Conservation (phyloP, 2,797 vertebrate genomes). For the Sciaenops ocellatus region DNA sequence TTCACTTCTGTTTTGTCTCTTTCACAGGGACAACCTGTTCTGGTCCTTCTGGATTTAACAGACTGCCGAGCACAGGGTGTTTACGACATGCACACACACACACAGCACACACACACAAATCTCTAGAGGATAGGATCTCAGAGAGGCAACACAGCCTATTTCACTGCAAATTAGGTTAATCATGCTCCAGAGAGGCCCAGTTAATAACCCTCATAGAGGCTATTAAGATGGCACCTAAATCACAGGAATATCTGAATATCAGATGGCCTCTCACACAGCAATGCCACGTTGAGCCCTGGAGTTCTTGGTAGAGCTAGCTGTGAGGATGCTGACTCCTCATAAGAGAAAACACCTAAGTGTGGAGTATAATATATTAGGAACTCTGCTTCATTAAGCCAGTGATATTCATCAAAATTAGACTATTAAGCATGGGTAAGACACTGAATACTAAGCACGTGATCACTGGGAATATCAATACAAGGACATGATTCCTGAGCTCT, state of each 20-base stretch:
- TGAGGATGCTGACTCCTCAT: slow-evolving; percentile 24
- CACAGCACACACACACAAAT: slow-evolving; percentile 17
- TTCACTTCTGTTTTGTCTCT: slow-evolving; percentile 42
- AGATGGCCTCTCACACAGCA: slow-evolving; percentile 55
- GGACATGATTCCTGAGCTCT: not conserved
- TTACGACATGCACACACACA: slow-evolving; percentile 42
- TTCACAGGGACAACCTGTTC: slow-evolving; percentile 66
- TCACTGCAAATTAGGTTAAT: slow-evolving; percentile 84
- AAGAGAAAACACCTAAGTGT: slow-evolving; percentile 25
- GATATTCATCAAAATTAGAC: slow-evolving; percentile 45
- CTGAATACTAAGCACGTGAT: slow-evolving; percentile 23
- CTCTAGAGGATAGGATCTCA: slow-evolving; percentile 74
- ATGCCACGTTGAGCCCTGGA: slow-evolving; percentile 36
- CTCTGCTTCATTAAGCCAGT: slow-evolving; percentile 48
- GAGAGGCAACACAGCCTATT: slow-evolving; percentile 81
- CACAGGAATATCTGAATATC: slow-evolving; percentile 71
- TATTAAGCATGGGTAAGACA: slow-evolving; percentile 5
- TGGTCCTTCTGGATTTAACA: slow-evolving; percentile 69
- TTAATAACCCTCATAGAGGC: slow-evolving; percentile 82
- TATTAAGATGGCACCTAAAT: slow-evolving; percentile 81
- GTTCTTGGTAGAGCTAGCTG: slow-evolving; percentile 30
- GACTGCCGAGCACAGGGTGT: slow-evolving; percentile 72
- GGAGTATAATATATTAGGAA: slow-evolving; percentile 20
- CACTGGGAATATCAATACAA: slow-evolving; percentile 21
- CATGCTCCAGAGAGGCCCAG: slow-evolving; percentile 80